These are phyloP conservation scores for Melanerpes formicivorus DNA, from an alignment of 2,113 vertebrate genomes.

Conservation along the genomic window DNA sequence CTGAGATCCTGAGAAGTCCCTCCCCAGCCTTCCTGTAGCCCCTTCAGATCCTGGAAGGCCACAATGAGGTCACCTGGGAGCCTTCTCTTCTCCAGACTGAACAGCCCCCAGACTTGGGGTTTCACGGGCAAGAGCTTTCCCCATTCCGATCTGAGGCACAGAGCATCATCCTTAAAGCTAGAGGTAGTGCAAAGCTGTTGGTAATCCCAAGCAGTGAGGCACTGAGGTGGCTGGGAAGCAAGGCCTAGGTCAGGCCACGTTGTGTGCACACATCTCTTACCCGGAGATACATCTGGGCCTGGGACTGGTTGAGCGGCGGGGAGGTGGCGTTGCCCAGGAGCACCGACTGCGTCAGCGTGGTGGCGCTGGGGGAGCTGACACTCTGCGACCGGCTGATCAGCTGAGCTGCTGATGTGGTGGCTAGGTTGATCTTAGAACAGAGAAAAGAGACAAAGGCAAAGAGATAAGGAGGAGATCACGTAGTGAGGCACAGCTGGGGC, in stretches of 20 bases:
- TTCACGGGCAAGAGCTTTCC: background rate
- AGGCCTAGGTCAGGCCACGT: background rate
- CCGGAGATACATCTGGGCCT: slow-evolving; percentile 97
- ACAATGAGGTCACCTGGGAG: no score
- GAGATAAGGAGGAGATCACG: background rate
- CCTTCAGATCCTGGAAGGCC: no score
- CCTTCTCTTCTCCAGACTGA: no score
- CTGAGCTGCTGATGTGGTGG: slow-evolving; percentile 82
- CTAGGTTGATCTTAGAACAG: slow-evolving; percentile 76
- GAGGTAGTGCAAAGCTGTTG: background rate
- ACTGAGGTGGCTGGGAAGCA: background rate
- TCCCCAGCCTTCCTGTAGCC: no score
- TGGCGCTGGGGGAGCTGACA: slow-evolving; percentile 84
- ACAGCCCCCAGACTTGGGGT: background rate
- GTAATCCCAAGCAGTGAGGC: background rate
- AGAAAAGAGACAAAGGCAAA: slow-evolving; percentile 3
- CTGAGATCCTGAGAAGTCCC: no score
- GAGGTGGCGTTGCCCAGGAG: slow-evolving; percentile 89
- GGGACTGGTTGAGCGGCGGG: slow-evolving; percentile 82
- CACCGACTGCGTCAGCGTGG: slow-evolving; percentile 94
- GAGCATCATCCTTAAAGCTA: background rate
- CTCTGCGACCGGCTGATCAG: slow-evolving; percentile 82
- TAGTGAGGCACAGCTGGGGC: background rate
- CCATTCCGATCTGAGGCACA: background rate
- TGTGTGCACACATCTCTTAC: slow-evolving; percentile 72